phyloP scores from a whole-genome alignment of 2,797 vertebrate species.

The Sternarchorhynchus goeldii region DNA sequence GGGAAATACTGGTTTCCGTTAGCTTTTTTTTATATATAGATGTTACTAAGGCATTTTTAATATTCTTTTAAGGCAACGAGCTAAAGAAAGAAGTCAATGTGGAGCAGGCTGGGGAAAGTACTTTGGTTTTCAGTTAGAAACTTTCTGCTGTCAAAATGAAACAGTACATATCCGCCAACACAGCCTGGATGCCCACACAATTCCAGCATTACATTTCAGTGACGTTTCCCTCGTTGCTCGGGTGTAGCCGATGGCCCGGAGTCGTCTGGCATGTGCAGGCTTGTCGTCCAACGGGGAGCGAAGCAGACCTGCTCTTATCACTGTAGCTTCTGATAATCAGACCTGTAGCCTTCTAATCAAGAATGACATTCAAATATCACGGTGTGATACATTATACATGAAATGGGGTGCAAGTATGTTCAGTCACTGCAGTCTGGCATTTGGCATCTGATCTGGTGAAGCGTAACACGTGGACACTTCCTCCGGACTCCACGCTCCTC shows the following conservation, averaged over 20 bases:
- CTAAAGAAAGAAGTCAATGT: too few species aligned
- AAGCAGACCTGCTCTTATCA: background rate
- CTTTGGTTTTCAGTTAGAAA: background rate
- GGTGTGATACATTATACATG: conserved; percentile 42
- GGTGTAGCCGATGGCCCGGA: too few species aligned
- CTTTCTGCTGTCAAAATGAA: background rate
- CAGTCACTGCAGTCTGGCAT: conserved; percentile 33
- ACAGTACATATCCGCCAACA: background rate
- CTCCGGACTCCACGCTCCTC: background rate
- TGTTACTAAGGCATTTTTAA: too few species aligned
- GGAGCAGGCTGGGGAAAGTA: background rate
- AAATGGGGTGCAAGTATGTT: conserved; percentile 17
- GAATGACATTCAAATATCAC: conserved; percentile 9
- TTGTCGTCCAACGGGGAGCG: background rate
- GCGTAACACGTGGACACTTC: conserved; percentile 1
- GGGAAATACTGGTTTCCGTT: too few species aligned
- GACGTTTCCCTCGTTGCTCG: too few species aligned
- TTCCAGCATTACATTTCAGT: too few species aligned
- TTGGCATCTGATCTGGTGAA: conserved; percentile 48
- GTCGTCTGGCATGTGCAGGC: background rate
- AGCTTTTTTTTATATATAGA: too few species aligned
- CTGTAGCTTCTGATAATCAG: background rate
- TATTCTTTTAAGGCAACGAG: too few species aligned
- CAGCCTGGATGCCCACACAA: too few species aligned
- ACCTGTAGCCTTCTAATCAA: conserved; percentile 5